These are phyloP conservation scores for Smithornis capensis DNA, from an alignment of 2,113 vertebrate genomes.

Conservation along the genomic window DNA sequence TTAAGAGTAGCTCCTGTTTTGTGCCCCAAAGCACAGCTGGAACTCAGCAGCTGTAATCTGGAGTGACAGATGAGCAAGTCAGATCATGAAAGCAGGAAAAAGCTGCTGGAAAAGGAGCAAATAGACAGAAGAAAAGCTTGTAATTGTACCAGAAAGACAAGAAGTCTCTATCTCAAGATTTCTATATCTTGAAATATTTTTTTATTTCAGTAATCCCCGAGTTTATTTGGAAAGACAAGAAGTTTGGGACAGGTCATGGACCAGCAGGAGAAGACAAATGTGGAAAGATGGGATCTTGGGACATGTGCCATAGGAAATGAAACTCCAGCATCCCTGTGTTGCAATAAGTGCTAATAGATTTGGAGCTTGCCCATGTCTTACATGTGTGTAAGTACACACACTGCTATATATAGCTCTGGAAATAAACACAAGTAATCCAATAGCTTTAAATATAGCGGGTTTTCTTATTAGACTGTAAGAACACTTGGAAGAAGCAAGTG, in stretches of 20 bases:
- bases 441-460: neutral
- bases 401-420: constrained; percentile 20
- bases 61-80: constrained; percentile 48
- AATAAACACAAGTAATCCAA: constrained; percentile 2
- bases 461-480: neutral
- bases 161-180: neutral
- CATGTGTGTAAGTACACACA: neutral
- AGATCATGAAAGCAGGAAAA: constrained; percentile 28
- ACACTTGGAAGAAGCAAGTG: neutral
- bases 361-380: neutral
- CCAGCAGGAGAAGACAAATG: neutral
- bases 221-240: neutral
- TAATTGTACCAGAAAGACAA: neutral
- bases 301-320: neutral
- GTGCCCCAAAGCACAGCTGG: neutral
- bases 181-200: neutral
- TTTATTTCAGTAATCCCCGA: neutral
- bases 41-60: constrained; percentile 9
- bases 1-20: neutral
- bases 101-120: neutral
- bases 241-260: neutral
- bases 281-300: neutral
- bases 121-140: neutral
- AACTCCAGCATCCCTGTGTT: neutral
- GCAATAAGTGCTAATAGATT: neutral